phyloP scores from a whole-genome alignment of 2,113 vertebrate genomes.

The Lethenteron reissneri region DNA sequence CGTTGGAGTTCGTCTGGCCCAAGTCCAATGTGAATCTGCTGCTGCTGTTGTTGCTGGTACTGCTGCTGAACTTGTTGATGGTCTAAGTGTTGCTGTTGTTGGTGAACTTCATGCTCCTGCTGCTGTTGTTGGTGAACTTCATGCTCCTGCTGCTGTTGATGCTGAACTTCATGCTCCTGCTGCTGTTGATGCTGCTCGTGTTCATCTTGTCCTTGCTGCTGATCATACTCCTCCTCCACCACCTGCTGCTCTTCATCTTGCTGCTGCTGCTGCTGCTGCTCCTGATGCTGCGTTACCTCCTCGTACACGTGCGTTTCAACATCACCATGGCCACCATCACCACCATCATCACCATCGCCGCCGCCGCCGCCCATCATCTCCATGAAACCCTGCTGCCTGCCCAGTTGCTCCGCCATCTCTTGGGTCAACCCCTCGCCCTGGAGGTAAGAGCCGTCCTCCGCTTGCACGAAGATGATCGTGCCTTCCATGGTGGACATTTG shows the following conservation, averaged over 20 bases:
- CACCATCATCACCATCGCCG: slow-evolving; percentile 4
- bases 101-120: too few species aligned
- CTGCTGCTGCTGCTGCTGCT: background rate
- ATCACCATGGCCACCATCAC: too few species aligned
- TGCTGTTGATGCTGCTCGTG: too few species aligned
- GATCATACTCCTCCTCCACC: background rate
- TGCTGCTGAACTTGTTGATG: slow-evolving; percentile 10
- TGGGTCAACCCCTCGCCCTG: slow-evolving; percentile 28
- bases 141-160: too few species aligned
- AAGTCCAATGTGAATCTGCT: slow-evolving; percentile 15
- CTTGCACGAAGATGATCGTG: slow-evolving; percentile 41
- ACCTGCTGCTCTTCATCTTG: background rate
- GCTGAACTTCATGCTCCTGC: slow-evolving; percentile 26
- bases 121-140: too few species aligned
- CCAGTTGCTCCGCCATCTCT: slow-evolving; percentile 30
- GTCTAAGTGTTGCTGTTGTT: slow-evolving; percentile 14
- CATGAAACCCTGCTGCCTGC: slow-evolving; percentile 28
- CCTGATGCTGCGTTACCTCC: background rate
- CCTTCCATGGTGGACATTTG: slow-evolving; percentile 12
- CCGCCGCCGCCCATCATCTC: slow-evolving; percentile 32
- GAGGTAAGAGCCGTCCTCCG: slow-evolving; percentile 32
- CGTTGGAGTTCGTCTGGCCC: slow-evolving; percentile 37
- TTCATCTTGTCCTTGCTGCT: background rate
- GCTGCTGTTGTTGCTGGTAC: too few species aligned
- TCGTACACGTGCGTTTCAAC: background rate